Evolutionary conservation across 2,888 invertebrate genomes (phyloP).

Genomic region (Drosophila formosana): DNA sequence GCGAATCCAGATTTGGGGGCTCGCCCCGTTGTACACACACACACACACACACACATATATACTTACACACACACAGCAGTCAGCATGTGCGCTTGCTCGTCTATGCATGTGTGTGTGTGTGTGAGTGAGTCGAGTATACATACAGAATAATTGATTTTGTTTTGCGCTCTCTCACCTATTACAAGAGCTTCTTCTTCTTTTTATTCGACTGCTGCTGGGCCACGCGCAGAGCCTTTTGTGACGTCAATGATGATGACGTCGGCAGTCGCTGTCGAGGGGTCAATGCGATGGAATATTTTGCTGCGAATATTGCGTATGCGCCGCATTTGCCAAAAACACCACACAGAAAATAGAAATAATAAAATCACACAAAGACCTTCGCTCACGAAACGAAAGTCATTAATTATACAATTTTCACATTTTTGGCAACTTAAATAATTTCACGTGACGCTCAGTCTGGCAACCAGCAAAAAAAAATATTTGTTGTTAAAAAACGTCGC

Average conservation of each 20-base stretch:
- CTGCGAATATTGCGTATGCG: conserved; percentile 26
- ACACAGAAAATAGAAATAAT: not conserved
- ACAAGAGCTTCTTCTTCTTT: conserved; percentile 8
- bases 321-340: conserved; percentile 5
- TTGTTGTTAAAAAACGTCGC: conserved; percentile 17
- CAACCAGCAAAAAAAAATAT: conserved; percentile 10
- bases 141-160: conserved; percentile 71
- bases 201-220: conserved; percentile 1
- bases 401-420: conserved; percentile 55
- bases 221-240: conserved; percentile 50
- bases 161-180: conserved; percentile 25
- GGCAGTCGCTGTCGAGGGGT: conserved; percentile 47
- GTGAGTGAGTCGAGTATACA: conserved; percentile 41
- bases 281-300: conserved; percentile 50
- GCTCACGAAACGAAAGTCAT: conserved; percentile 49
- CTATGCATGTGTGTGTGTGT: conserved; percentile 28
- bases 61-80: not conserved
- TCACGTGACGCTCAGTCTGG: conserved; percentile 64
- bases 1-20: conserved; percentile 77
- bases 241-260: conserved; percentile 76
- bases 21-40: conserved; percentile 64
- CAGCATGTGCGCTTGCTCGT: not conserved
- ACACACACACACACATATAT: conserved; percentile 7
- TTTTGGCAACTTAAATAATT: conserved; percentile 68
- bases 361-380: conserved; percentile 40